phyloP scores from a whole-genome alignment of 2,888 invertebrate genomes.

The Caenorhabditis doughertyi region DNA sequence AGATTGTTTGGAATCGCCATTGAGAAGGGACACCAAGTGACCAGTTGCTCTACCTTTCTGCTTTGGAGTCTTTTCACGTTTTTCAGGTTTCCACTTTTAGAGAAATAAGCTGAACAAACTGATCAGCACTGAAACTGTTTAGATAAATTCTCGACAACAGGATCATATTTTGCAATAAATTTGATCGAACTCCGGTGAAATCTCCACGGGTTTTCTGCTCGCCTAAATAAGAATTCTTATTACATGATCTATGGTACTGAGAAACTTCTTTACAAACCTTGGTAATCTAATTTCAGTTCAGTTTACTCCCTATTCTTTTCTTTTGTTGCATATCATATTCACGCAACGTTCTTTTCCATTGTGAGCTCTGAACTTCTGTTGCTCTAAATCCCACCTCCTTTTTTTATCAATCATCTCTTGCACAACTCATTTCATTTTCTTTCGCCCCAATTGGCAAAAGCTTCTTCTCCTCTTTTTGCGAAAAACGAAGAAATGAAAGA shows the following conservation, averaged over 20 bases:
- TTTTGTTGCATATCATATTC: conserved; percentile 21
- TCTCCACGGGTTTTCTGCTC: no score
- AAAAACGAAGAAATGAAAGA: conserved; percentile 53
- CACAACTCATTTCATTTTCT: conserved; percentile 13
- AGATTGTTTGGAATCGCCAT: conserved; percentile 8
- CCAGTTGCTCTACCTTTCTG: neutral
- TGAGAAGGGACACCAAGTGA: conserved; percentile 15
- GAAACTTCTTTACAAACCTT: conserved; percentile 19
- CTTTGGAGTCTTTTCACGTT: neutral
- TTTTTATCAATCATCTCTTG: neutral
- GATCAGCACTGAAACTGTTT: no score
- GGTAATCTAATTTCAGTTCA: conserved; percentile 12
- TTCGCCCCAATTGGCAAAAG: conserved; percentile 11
- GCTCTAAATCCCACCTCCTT: neutral
- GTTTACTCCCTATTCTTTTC: neutral
- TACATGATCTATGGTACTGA: conserved; percentile 22
- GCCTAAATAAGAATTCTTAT: no score
- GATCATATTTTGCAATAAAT: no score
- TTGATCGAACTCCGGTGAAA: no score
- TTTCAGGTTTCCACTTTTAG: no score
- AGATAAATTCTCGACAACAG: no score
- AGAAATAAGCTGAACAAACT: no score
- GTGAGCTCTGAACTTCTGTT: conserved; percentile 6
- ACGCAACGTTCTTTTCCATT: conserved; percentile 5
- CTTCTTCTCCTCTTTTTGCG: neutral